Percentiles rank a stretch among this genome's conserved stretches.
Evolutionary conservation across 2,113 vertebrate genomes (phyloP).

Genomic region (Anser cygnoides): DNA sequence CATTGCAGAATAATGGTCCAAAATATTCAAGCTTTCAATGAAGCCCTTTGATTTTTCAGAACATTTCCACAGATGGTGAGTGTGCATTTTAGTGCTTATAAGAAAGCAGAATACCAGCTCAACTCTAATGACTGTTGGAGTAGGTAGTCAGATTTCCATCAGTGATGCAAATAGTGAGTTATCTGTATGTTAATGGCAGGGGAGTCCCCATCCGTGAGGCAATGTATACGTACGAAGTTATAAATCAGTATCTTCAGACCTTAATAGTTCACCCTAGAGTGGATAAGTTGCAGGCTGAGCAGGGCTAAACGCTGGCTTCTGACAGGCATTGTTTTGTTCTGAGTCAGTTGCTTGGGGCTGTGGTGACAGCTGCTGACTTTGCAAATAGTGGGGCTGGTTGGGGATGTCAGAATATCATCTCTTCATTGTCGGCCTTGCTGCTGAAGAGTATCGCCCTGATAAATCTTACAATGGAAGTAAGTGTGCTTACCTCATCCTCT

Average conservation of each 20-base stretch:
- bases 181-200: neutral
- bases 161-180: neutral
- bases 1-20: neutral
- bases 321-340: neutral
- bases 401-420: neutral
- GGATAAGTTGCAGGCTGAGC: neutral
- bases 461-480: neutral
- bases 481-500: neutral
- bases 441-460: neutral
- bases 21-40: neutral
- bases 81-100: neutral
- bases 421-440: neutral
- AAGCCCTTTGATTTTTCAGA: neutral
- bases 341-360: neutral
- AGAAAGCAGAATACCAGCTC: neutral
- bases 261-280: neutral
- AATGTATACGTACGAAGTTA: neutral
- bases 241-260: neutral
- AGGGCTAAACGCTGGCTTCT: neutral
- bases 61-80: neutral
- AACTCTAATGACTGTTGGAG: neutral
- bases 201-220: neutral
- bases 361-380: neutral
- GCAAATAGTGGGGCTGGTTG: neutral
- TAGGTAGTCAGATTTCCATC: neutral